A percentile compares a stretch with the other conserved stretches of the same genome.
These are phyloP conservation scores for Loris lydekkerianus DNA, from an alignment of 2,797 vertebrate genomes.

Conservation along the genomic window DNA sequence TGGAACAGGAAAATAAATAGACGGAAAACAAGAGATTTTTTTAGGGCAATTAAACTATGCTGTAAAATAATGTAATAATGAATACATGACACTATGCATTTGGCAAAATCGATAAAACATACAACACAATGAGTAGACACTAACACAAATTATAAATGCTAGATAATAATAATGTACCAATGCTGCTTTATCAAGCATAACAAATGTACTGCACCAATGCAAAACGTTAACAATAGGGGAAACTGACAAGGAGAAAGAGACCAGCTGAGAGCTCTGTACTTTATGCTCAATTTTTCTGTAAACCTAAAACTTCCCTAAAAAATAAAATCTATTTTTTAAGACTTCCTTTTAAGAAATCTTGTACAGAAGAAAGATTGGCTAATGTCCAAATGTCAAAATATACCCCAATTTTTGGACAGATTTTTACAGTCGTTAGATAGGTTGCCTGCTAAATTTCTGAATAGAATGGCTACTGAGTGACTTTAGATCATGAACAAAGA, in stretches of 20 bases:
- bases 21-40: not conserved
- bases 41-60: not conserved
- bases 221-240: not conserved
- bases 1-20: not conserved
- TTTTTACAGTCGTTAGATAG: not conserved
- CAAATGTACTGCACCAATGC: not conserved
- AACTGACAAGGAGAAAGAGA: not conserved
- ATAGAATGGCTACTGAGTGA: not conserved
- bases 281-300: not conserved
- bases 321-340: not conserved
- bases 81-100: not conserved
- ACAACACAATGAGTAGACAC: not conserved
- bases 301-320: not conserved
- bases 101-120: not conserved
- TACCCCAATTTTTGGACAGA: not conserved
- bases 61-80: rapidly evolving
- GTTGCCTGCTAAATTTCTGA: not conserved
- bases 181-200: not conserved
- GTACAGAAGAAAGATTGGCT: not conserved
- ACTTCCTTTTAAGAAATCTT: not conserved
- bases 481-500: conserved; percentile 68
- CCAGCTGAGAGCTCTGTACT: not conserved
- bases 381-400: not conserved
- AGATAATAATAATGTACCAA: not conserved
- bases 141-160: not conserved